These are phyloP conservation scores for Colaptes auratus DNA, from an alignment of 2,113 vertebrate species.

Conservation along the genomic window DNA sequence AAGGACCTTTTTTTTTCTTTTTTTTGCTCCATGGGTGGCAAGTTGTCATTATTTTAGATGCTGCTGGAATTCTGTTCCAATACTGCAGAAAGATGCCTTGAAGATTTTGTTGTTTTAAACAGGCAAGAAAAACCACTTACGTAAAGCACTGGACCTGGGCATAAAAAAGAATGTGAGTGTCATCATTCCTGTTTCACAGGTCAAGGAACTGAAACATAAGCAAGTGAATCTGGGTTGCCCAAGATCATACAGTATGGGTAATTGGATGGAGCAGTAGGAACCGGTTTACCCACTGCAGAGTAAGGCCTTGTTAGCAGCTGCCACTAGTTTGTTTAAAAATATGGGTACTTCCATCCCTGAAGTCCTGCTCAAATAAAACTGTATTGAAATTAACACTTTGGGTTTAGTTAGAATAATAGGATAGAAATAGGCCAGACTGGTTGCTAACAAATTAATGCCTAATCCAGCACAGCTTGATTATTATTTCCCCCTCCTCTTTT, in stretches of 20 bases:
- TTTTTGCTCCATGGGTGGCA: not conserved
- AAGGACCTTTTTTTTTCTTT: not conserved
- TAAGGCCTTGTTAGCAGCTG: not conserved
- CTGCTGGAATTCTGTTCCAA: not conserved
- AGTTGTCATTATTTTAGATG: not conserved
- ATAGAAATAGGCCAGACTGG: not conserved
- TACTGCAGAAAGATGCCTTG: not conserved
- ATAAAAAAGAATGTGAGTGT: not conserved
- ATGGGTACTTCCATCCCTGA: not conserved
- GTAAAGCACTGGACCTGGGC: not conserved
- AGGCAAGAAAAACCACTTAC: not conserved
- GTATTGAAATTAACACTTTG: not conserved
- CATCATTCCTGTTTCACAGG: not conserved
- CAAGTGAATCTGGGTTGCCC: not conserved
- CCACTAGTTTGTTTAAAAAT: not conserved
- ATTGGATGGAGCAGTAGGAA: not conserved
- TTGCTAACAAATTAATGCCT: not conserved
- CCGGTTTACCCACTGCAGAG: not conserved
- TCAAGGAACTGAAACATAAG: not conserved
- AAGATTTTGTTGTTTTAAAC: not conserved
- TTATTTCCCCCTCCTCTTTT: not conserved
- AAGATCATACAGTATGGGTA: not conserved
- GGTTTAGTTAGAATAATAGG: not conserved
- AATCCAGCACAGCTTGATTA: not conserved
- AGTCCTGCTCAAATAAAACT: not conserved